A percentile compares a stretch with the other conserved stretches of the same genome.
These are phyloP conservation scores for Creontiades dilutus DNA, from an alignment of 2,888 invertebrate genomes.

Conservation along the genomic window DNA sequence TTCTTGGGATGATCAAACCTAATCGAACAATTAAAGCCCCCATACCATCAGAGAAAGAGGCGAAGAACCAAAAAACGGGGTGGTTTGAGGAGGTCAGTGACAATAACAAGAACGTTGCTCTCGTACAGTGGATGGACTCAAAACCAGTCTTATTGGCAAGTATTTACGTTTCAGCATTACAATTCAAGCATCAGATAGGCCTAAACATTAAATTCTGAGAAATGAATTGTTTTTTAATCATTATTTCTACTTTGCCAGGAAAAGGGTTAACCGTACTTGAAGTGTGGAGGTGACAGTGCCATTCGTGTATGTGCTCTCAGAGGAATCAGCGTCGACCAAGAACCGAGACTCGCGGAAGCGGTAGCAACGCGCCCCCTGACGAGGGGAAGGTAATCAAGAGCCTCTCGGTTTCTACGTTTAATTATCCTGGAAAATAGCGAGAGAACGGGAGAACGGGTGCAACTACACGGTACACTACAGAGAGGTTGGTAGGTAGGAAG, in stretches of 20 bases:
- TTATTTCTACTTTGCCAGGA: too few species aligned
- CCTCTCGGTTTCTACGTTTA: constrained; percentile 20
- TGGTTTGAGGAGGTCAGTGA: constrained; percentile 65
- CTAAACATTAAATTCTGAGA: too few species aligned
- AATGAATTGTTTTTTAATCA: too few species aligned
- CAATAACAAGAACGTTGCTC: constrained; percentile 73
- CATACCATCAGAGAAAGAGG: constrained; percentile 69
- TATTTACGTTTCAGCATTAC: constrained; percentile 73
- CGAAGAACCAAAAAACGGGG: constrained; percentile 52
- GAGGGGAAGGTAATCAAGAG: constrained; percentile 6
- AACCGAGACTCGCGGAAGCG: not conserved
- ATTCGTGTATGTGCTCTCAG: too few species aligned
- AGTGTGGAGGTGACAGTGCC: not conserved
- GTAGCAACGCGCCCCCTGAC: not conserved
- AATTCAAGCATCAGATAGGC: too few species aligned
- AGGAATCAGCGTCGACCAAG: not conserved
- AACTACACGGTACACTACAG: not conserved
- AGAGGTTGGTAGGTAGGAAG: not conserved
- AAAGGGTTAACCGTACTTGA: too few species aligned
- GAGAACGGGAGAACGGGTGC: not conserved
- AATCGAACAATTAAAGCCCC: constrained; percentile 72
- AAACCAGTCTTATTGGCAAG: constrained; percentile 75
- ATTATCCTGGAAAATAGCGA: constrained; percentile 23
- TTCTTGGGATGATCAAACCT: constrained; percentile 72
- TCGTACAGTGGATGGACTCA: constrained; percentile 75